Conservation (phyloP, 2,797 vertebrate genomes). For the Xenops minutus region DNA sequence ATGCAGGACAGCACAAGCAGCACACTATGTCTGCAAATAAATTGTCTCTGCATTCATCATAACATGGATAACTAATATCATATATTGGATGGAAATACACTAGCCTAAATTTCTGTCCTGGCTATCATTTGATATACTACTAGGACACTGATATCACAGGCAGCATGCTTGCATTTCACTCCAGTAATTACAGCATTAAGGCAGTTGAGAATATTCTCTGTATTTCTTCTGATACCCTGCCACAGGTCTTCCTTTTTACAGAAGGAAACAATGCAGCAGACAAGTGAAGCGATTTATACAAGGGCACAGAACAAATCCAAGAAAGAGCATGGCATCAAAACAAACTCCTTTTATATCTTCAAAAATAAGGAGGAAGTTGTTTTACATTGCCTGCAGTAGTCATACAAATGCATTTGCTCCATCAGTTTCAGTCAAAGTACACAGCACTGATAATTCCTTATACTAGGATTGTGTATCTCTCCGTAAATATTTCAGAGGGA, state of each 20-base stretch:
- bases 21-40: background rate
- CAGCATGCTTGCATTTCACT: background rate
- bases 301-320: background rate
- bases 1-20: background rate
- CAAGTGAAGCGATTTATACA: background rate
- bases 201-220: background rate
- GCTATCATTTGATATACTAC: background rate
- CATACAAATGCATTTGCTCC: background rate
- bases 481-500: background rate
- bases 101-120: background rate
- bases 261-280: background rate
- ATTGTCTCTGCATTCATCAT: background rate
- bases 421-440: background rate
- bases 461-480: background rate
- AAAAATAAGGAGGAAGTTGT: background rate
- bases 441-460: background rate
- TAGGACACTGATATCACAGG: background rate
- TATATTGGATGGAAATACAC: background rate
- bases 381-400: background rate
- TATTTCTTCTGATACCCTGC: background rate
- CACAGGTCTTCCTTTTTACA: background rate
- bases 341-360: background rate
- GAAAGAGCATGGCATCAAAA: background rate
- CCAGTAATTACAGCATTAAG: background rate
- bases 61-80: background rate